phyloP scores from a whole-genome alignment of 2,888 invertebrate species.

The Nasonovia ribisnigri region DNA sequence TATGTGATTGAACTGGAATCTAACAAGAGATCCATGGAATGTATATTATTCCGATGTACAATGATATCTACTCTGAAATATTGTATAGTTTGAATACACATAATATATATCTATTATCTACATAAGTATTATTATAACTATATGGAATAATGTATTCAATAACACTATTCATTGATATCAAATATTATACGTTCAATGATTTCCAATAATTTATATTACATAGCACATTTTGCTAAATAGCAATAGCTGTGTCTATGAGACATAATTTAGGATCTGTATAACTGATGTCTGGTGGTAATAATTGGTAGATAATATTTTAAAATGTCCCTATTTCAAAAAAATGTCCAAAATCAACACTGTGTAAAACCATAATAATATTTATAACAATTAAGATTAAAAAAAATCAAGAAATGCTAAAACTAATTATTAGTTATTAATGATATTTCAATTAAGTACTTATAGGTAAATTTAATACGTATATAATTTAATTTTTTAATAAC shows the following conservation, averaged over 20 bases:
- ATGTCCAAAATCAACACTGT: not conserved
- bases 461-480: too few relatives aligned
- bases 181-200: not conserved
- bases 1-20: not conserved
- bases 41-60: slow-evolving; percentile 35
- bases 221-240: slow-evolving; percentile 2
- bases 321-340: not conserved
- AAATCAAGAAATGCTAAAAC: not conserved
- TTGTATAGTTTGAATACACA: slow-evolving; percentile 12
- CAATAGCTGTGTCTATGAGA: not conserved
- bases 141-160: slow-evolving; percentile 1
- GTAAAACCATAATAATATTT: not conserved
- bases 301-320: not conserved
- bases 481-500: not conserved
- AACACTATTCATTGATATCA: not conserved
- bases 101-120: not conserved
- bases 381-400: not conserved
- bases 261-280: not conserved
- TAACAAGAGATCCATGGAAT: slow-evolving; percentile 29
- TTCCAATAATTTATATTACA: slow-evolving; percentile 32
- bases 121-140: not conserved
- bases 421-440: not conserved
- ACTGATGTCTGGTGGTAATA: not conserved
- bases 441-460: not conserved
- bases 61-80: slow-evolving; percentile 31